A percentile compares a stretch with the other conserved stretches of the same genome.
Evolutionary conservation across 1,140 invertebrate species (phyloP).

Genomic region (Drosophila suzukii): DNA sequence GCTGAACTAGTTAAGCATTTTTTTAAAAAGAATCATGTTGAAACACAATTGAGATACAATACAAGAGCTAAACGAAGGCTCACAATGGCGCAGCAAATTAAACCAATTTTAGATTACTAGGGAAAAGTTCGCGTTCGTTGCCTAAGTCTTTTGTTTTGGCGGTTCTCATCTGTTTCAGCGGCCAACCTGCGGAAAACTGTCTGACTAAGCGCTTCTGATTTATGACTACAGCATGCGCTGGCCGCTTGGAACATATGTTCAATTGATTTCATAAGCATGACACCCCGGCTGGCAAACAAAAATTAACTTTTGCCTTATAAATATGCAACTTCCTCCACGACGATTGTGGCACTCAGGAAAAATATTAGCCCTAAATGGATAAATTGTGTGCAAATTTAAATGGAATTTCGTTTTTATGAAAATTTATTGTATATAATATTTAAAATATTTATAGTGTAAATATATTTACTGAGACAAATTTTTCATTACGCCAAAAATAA

Average conservation of each 20-base stretch:
- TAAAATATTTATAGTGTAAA: no score
- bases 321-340: conserved; percentile 82
- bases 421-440: no score
- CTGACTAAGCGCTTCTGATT: conserved; percentile 79
- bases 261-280: conserved; percentile 82
- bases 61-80: background rate
- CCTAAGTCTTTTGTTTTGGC: conserved; percentile 66
- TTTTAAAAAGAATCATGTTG: conserved; percentile 5
- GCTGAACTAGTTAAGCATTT: conserved; percentile 11
- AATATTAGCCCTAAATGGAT: background rate
- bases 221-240: conserved; percentile 53
- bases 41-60: background rate
- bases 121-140: conserved; percentile 54
- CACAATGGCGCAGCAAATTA: conserved; percentile 5
- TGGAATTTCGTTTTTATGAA: no score
- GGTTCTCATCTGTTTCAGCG: conserved; percentile 60
- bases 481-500: no score
- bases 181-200: conserved; percentile 26
- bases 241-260: conserved; percentile 69
- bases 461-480: no score
- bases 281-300: conserved; percentile 53
- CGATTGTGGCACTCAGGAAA: conserved; percentile 17
- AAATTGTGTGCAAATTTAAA: background rate
- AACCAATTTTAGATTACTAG: background rate
- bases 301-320: conserved; percentile 67